phyloP scores from a whole-genome alignment of 1,140 invertebrate species.

The Popillia japonica region DNA sequence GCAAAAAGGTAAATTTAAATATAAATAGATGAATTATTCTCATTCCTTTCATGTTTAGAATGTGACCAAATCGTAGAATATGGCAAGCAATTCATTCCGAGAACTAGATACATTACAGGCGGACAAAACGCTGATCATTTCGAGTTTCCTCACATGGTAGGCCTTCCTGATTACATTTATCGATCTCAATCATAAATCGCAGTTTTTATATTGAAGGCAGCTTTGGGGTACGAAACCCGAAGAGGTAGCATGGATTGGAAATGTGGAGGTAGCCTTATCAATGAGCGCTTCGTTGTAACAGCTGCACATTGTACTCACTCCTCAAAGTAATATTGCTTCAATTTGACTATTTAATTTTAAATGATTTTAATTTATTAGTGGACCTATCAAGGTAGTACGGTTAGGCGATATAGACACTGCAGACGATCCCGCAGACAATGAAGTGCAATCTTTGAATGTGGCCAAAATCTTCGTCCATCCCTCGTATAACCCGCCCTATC shows the following conservation, averaged over 20 bases:
- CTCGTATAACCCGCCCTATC: constrained; percentile 58
- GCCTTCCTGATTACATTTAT: too few species aligned
- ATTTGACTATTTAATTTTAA: background rate
- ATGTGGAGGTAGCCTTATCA: constrained; percentile 32
- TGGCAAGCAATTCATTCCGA: background rate
- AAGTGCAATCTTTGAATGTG: constrained; percentile 46
- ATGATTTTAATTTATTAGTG: background rate
- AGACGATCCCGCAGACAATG: background rate
- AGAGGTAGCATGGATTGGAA: background rate
- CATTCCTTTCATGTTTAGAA: background rate
- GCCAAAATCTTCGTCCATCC: constrained; percentile 56
- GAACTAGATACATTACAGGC: constrained; percentile 19
- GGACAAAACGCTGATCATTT: background rate
- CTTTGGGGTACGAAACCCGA: constrained; percentile 1
- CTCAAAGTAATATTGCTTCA: background rate
- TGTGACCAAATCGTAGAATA: background rate
- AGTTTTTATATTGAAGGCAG: constrained; percentile 7
- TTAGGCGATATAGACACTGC: constrained; percentile 20
- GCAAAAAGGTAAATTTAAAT: too few species aligned
- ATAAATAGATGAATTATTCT: too few species aligned
- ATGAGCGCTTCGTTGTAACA: background rate
- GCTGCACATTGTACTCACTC: constrained; percentile 22
- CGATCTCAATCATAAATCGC: background rate
- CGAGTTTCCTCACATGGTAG: constrained; percentile 33
- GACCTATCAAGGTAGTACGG: constrained; percentile 12